Evolutionary conservation across 1,140 invertebrate genomes (phyloP), one percentile per base, ranked within the genome.

Genomic region (Sitophilus oryzae): DNA sequence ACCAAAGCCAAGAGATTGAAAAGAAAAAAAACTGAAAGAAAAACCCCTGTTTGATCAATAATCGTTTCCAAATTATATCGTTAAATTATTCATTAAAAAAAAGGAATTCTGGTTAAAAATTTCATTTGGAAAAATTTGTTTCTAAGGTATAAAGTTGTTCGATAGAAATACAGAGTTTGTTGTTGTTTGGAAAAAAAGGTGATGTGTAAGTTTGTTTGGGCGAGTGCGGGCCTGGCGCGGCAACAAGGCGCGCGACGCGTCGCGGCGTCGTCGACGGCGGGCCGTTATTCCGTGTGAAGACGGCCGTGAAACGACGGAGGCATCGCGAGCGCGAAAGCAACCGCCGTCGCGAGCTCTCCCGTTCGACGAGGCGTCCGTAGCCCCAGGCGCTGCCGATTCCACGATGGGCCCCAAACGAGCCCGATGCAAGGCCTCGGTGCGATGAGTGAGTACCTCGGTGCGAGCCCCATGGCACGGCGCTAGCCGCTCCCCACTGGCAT

Each of bases 381-480:
- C 38, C 43, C 45, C 14, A 47, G 45, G 46, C 35, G 43, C 42
- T 53, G 22, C 36, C 44, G 44, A 42, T 15, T 37, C 36, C 43
- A 20, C 45, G 30, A 53, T 55, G 52, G 52, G 52, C 35, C 52
- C 52, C 45, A 47, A 11, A n/a, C 10, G 19, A 30, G 52, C 35
- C 44, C 44, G 18, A 22, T 30, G 37, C 52, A 30, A 37, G 35
- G 25, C 52, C 44, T 18, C 18, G 21, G 19, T 21, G 16, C 52
- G 45, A 43, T 55, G 52, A 55, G 52, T 55, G 52, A 47, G 52
- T 55, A 45, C 38, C 44, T 23, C 46, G 46, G 41, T 51, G 46
- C 47, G 30, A 40, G 22, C 36, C 18, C 43, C 16, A 45, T 45
- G 36, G 36, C 22, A 16, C 19, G 49, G 38, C 53, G 50, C 37